phyloP scores from a whole-genome alignment of 2,888 invertebrate genomes.

The Chrysolina americana region DNA sequence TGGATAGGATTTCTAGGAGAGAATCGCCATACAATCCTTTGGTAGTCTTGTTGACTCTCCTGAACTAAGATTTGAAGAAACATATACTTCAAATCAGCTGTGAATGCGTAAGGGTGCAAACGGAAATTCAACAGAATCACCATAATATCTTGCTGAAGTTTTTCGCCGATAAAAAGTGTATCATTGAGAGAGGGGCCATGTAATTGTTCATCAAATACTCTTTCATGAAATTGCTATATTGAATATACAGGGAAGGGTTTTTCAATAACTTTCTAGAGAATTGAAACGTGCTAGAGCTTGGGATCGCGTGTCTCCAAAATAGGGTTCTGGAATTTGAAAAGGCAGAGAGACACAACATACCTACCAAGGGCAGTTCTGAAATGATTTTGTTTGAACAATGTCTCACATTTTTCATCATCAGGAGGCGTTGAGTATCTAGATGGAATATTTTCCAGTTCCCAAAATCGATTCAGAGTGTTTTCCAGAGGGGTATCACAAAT shows the following conservation, averaged over 20 bases:
- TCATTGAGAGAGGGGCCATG: constrained; percentile 25
- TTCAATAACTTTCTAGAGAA: neutral
- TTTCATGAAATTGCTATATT: constrained; percentile 18
- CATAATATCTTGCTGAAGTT: constrained; percentile 26
- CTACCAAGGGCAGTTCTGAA: neutral
- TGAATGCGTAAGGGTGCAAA: constrained; percentile 4
- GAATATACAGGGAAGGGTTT: constrained; percentile 4
- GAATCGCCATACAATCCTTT: constrained; percentile 12
- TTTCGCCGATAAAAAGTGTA: neutral
- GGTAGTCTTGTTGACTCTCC: constrained; percentile 14
- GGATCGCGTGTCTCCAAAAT: neutral
- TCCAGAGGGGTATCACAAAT: neutral
- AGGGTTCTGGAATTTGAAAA: neutral
- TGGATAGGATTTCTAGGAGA: constrained; percentile 18
- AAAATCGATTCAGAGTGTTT: neutral
- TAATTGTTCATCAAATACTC: constrained; percentile 9
- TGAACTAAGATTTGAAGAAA: constrained; percentile 4
- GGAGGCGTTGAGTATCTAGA: neutral
- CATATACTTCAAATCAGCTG: constrained; percentile 27
- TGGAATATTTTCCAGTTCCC: neutral
- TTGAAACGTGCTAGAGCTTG: neutral
- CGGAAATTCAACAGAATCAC: constrained; percentile 23
- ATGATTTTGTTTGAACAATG: constrained; percentile 1
- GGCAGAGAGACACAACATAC: constrained; percentile 9
- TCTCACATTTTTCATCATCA: constrained; percentile 10